Evolutionary conservation across 2,797 vertebrate species (phyloP).

Genomic region (Sarcoramphus papa): DNA sequence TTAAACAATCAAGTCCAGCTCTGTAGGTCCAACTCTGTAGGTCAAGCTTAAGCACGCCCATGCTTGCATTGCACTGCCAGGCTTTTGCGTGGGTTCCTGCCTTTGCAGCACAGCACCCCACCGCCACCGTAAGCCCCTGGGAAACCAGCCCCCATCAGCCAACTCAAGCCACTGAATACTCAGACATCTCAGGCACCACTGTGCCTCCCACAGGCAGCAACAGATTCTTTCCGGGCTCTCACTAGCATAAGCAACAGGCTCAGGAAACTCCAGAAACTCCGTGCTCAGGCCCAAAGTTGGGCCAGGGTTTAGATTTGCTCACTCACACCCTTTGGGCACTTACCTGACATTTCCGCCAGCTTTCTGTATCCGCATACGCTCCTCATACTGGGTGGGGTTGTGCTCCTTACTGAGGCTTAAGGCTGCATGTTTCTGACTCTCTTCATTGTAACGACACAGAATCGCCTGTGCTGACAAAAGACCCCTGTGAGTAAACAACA

Average conservation of each 20-base stretch:
- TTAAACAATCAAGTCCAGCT: not conserved
- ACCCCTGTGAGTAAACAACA: not conserved
- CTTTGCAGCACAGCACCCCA: not conserved
- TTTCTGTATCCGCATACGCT: constrained; percentile 95
- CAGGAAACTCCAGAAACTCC: not conserved
- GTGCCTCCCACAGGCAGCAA: not conserved
- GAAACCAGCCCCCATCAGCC: not conserved
- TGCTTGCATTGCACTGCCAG: not conserved
- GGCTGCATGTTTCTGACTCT: constrained; percentile 74
- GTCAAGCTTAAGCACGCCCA: not conserved
- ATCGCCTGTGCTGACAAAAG: constrained; percentile 80
- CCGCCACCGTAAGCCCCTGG: fast-evolving
- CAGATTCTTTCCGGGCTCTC: not conserved
- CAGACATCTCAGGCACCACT: not conserved
- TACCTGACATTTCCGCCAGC: constrained; percentile 94
- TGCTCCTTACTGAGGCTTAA: constrained; percentile 93
- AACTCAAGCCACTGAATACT: not conserved
- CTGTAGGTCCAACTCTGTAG: not conserved
- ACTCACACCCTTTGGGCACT: not conserved
- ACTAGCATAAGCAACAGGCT: fast-evolving
- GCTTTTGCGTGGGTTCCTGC: not conserved
- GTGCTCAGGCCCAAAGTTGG: not conserved
- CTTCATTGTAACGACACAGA: constrained; percentile 83
- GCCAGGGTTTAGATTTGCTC: not conserved
- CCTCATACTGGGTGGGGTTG: constrained; percentile 94